Base-by-base conservation (phyloP, 2,797 vertebrate genomes). In the Karalla daura region DNA sequence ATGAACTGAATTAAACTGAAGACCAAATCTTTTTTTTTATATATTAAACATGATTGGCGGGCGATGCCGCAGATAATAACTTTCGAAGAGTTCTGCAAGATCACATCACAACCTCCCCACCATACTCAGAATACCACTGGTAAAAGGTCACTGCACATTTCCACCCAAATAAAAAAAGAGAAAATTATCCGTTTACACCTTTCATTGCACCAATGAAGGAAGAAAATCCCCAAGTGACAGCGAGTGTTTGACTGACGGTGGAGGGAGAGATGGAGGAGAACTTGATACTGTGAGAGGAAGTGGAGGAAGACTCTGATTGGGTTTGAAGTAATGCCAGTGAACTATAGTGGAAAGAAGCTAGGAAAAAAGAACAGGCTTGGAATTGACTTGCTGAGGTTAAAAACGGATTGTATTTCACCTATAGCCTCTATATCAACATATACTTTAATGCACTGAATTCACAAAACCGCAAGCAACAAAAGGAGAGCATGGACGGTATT, bases 241-340 rank as follows among this genome's bases (percentile, higher is more conserved):
- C 17, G 20, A 49, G 0, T 6, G 10, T 70, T 53, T 66, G 45
- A 76, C 43, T 21, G 17, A 58, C 32, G 30, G 21, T 59, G 45
- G 41, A 37, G 47, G 37, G 52, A 75, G 39, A 36, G 58, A 80
- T 37, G 60, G 41, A 64, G 20, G 44, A 70, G 63, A 80, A 76
- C 25, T 30, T 76, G 67, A 86, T 49, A 70, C 62, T 50, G 3
- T 0, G n/a, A 63, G 30, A 66, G 61, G 49, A 83, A 71, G 51
- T 33, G 52, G 50, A 35, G 51, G 35, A 51, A 23, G 23, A 53
- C 63, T 33, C 27, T 61, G 25, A 53, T n/a, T 6, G 10, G 33
- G 51, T 44, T 35, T 70, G 56, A 69, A 74, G 50, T 10, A 15
- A 63, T 28, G 70, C 64, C 76, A 76, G 9, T 1, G n/a, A 53